Base-by-base conservation (phyloP, 2,113 vertebrate genomes). In the Pogonocichla stellata region DNA sequence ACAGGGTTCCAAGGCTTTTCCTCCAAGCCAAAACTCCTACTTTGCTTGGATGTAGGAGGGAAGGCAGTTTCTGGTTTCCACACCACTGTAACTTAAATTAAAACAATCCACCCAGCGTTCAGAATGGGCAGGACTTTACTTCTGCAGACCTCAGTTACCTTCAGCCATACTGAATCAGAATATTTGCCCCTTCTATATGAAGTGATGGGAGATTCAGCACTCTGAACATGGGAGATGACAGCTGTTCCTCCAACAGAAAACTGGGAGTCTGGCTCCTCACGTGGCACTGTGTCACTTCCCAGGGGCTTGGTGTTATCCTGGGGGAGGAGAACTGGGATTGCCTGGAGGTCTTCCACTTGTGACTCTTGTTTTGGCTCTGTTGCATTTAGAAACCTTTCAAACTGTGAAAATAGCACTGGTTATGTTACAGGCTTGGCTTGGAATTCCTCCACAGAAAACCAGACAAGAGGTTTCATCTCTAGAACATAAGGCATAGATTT, bases 151-250 rank as follows among this genome's bases (percentile, higher is more conserved):
- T 47, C 29, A 14, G 1, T 38, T 42, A 6, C 36, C 36, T 50
- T 62, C 10, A 42, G 20, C 18, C 3, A 0, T 34, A 8, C 58
- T 73, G 69, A 57, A 54, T 23, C 22, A 40, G 48, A 50, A 8
- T 60, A 50, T 65, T 69, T 73, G 33, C 14, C 40, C n/a, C 28
- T 36, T 64, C 10, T 8, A 5, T 29, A 24, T 0, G 1, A 54
- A 61, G 12, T 5, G 4, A 15, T 56, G 57, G 80, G 25, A 51
- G 43, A 33, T 6, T 13, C 4, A 23, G 28, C 53, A 12, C 19
- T 51, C 18, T 40, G 4, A 48, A 34, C 0, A 0, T 12, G 51
- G 48, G 56, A 26, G 20, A 2, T 29, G 26, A 5, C 34, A 18
- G 31, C 38, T 69, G 17, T 17, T 86, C 12, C 2, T 5, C 40